Evolutionary conservation across 2,797 vertebrate species (phyloP).

Genomic region (Petrocephalus schoutedeni): DNA sequence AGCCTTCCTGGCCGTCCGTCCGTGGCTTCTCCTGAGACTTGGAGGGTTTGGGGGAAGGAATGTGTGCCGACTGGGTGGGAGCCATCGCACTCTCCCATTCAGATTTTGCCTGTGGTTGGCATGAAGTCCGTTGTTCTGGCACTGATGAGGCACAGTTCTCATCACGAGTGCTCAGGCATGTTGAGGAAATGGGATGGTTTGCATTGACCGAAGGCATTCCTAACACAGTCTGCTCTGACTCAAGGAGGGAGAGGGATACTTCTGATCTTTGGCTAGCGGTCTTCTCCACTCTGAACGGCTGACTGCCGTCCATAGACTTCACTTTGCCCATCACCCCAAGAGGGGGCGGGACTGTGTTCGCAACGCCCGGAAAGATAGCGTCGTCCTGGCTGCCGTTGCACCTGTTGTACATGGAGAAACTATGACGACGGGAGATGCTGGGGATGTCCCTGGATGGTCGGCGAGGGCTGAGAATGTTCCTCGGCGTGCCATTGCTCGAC

Average conservation of each 20-base stretch:
- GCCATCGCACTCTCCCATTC: conserved; percentile 26
- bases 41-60: conserved; percentile 26
- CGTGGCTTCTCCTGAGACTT: conserved; percentile 35
- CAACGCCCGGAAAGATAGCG: conserved; percentile 12
- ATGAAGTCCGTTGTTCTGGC: neutral
- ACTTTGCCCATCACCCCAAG: conserved; percentile 34
- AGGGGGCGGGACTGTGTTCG: conserved; percentile 29
- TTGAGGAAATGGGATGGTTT: conserved; percentile 29
- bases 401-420: conserved; percentile 41
- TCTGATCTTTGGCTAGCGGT: neutral
- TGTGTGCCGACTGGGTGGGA: neutral
- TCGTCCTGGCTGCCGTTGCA: conserved; percentile 39
- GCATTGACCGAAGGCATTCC: conserved; percentile 14
- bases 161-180: conserved; percentile 13
- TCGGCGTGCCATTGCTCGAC: conserved; percentile 42
- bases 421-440: conserved; percentile 53
- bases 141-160: conserved; percentile 15
- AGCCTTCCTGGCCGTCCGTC: conserved; percentile 44
- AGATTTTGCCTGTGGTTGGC: conserved; percentile 13
- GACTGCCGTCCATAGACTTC: conserved; percentile 31
- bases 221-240: neutral
- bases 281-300: conserved; percentile 22
- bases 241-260: neutral
- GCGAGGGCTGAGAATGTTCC: conserved; percentile 35
- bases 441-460: conserved; percentile 27